Evolutionary conservation across 2,888 invertebrate species (phyloP).

Genomic region (Hybos culiciformis): DNA sequence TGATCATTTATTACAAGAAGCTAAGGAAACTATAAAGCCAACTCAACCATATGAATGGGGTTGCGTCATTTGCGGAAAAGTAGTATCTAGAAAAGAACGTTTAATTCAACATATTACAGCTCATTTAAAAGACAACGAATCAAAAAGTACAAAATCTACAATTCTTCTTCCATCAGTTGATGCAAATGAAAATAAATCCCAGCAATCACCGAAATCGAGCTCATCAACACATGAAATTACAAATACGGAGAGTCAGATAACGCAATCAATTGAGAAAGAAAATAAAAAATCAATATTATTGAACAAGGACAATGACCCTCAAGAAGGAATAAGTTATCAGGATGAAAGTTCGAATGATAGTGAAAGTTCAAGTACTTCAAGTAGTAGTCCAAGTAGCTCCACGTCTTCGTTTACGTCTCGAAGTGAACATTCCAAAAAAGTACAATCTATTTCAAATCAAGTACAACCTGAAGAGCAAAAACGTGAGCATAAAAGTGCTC

Average conservation of each 20-base stretch:
- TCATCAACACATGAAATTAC: too few relatives aligned
- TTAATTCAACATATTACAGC: slow-evolving; percentile 33
- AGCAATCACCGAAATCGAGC: too few relatives aligned
- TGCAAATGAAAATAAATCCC: slow-evolving; percentile 3
- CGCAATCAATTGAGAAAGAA: too few relatives aligned
- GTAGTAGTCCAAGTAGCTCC: not conserved
- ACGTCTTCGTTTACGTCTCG: not conserved
- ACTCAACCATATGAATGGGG: slow-evolving; percentile 35
- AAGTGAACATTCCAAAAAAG: too few relatives aligned
- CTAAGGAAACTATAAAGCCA: slow-evolving; percentile 28
- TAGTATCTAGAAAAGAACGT: slow-evolving; percentile 34
- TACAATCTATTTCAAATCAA: too few relatives aligned
- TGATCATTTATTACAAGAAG: slow-evolving; percentile 33
- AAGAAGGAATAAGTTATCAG: too few relatives aligned
- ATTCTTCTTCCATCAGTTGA: too few relatives aligned
- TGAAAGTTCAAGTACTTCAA: not conserved
- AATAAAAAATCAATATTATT: too few relatives aligned
- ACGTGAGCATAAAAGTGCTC: not conserved
- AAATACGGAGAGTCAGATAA: too few relatives aligned
- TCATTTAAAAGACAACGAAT: slow-evolving; percentile 27
- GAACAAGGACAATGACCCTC: too few relatives aligned
- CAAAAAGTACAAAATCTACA: too few relatives aligned
- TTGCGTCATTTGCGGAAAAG: slow-evolving; percentile 34
- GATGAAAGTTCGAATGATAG: not conserved
- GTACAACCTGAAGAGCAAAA: not conserved